Evolutionary conservation across 2,797 vertebrate species (phyloP).

Genomic region (Orientallactaga sibirica): DNA sequence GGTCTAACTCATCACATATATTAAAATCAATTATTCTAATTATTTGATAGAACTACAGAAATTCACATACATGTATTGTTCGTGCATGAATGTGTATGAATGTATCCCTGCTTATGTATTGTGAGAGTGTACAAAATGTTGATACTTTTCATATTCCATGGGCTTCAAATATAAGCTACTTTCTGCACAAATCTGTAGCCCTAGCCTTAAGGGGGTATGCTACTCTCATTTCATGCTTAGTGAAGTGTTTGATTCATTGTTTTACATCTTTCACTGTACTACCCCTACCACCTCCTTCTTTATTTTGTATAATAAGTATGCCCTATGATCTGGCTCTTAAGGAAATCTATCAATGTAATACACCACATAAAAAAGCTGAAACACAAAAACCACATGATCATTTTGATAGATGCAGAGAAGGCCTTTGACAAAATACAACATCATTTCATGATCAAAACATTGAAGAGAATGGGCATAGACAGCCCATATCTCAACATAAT

Average conservation of each 20-base stretch:
- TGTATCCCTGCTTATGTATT: not conserved
- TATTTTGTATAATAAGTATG: conserved; percentile 8
- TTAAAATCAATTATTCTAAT: conserved; percentile 48
- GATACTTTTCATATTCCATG: conserved; percentile 21
- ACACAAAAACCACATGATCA: too few relatives aligned
- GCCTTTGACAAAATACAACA: too few relatives aligned
- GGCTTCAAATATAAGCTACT: conserved; percentile 28
- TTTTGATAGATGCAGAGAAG: too few relatives aligned
- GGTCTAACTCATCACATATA: not conserved
- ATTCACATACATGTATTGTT: not conserved
- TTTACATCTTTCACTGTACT: conserved; percentile 41
- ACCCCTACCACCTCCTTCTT: not conserved
- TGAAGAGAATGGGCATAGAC: too few relatives aligned
- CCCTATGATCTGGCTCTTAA: not conserved
- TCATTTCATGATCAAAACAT: too few relatives aligned
- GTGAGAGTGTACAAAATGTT: conserved; percentile 25
- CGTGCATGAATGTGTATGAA: conserved; percentile 20
- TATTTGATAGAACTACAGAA: conserved; percentile 4
- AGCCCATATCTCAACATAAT: too few relatives aligned
- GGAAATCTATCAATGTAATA: not conserved
- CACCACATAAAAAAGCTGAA: too few relatives aligned
- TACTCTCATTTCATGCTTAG: conserved; percentile 49
- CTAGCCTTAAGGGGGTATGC: conserved; percentile 11
- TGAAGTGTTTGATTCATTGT: conserved; percentile 31
- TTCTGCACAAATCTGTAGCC: conserved; percentile 30